These are phyloP conservation scores for Pachyrhynchus sulphureomaculatus DNA, from an alignment of 1,140 invertebrate species.

Conservation along the genomic window DNA sequence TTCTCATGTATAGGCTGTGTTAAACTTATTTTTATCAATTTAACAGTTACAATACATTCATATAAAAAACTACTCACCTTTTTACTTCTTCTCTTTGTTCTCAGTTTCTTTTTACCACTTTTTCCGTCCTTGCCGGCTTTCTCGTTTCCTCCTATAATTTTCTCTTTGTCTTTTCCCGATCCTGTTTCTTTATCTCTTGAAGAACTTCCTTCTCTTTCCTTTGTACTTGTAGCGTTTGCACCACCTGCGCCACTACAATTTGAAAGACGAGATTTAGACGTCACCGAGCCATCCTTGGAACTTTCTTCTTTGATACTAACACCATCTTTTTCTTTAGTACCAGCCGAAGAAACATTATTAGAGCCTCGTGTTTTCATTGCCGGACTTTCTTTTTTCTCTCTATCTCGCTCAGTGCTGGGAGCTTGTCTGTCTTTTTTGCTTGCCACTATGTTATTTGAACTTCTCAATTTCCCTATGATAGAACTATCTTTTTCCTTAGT, in stretches of 20 bases:
- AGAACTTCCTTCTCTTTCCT: background rate
- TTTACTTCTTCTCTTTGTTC: conserved; percentile 17
- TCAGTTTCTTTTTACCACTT: conserved; percentile 10
- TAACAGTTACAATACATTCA: too few relatives aligned
- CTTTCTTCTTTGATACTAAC: background rate
- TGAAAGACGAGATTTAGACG: too few relatives aligned
- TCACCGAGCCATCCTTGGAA: background rate
- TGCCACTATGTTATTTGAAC: background rate
- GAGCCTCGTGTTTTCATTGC: too few relatives aligned
- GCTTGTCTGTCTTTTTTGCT: background rate
- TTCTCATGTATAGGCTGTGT: too few relatives aligned
- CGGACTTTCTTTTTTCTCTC: background rate
- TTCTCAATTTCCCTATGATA: background rate
- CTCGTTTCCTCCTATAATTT: conserved; percentile 25
- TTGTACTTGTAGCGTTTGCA: background rate
- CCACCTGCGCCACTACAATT: too few relatives aligned
- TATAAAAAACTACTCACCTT: conserved; percentile 33
- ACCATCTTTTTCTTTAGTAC: background rate
- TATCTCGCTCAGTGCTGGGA: background rate
- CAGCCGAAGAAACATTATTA: background rate
- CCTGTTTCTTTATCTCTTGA: conserved; percentile 16
- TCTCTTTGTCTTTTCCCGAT: conserved; percentile 26
- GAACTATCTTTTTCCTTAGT: background rate
- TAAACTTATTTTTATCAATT: too few relatives aligned
- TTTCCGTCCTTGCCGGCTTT: conserved; percentile 10